phyloP scores from a whole-genome alignment of 2,888 invertebrate species.

The Malthinus flaveolus region DNA sequence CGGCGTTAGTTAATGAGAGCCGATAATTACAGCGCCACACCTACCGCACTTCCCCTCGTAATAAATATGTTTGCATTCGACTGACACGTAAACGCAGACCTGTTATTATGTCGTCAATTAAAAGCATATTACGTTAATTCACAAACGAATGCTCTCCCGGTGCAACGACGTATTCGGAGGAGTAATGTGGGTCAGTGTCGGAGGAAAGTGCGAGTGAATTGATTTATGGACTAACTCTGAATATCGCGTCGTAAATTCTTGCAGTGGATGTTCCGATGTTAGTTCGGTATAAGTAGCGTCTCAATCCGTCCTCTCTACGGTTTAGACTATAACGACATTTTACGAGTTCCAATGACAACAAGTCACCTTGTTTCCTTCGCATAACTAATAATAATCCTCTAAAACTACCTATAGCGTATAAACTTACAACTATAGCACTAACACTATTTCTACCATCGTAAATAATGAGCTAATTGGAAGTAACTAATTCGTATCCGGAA shows the following conservation, averaged over 20 bases:
- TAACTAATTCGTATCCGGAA: too few species aligned
- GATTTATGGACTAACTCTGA: slow-evolving; percentile 39
- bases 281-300: slow-evolving; percentile 17
- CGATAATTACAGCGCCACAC: slow-evolving; percentile 45
- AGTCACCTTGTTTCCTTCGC: slow-evolving; percentile 13
- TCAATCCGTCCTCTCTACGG: slow-evolving; percentile 25
- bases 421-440: too few species aligned
- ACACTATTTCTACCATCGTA: too few species aligned
- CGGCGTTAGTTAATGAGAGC: slow-evolving; percentile 39
- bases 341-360: slow-evolving; percentile 19
- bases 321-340: slow-evolving; percentile 20
- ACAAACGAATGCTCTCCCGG: slow-evolving; percentile 25
- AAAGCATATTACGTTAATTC: slow-evolving; percentile 45
- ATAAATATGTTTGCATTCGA: slow-evolving; percentile 46
- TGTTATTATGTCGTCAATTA: slow-evolving; percentile 51
- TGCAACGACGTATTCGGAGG: slow-evolving; percentile 24
- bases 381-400: slow-evolving; percentile 11
- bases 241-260: slow-evolving; percentile 31
- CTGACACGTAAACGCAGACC: slow-evolving; percentile 46
- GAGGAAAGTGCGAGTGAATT: slow-evolving; percentile 39
- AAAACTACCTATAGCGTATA: not conserved
- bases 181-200: slow-evolving; percentile 40
- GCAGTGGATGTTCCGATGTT: slow-evolving; percentile 25
- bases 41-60: slow-evolving; percentile 42
- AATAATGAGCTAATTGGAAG: too few species aligned